phyloP scores from a whole-genome alignment of 2,797 vertebrate genomes.

The Mus minutoides region DNA sequence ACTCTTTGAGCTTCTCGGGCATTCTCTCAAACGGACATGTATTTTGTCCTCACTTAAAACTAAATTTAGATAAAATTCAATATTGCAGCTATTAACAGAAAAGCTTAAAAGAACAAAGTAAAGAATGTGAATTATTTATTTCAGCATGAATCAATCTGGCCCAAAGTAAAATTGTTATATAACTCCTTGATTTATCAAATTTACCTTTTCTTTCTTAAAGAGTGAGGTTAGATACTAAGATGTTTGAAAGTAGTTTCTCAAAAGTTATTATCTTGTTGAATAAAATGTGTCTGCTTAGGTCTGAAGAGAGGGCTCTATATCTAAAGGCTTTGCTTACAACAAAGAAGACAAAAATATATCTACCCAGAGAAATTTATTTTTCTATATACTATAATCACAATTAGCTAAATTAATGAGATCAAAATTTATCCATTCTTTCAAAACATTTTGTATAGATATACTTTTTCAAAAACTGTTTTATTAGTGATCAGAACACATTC shows the following conservation, averaged over 20 bases:
- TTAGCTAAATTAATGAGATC: conserved; percentile 43
- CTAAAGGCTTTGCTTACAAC: background rate
- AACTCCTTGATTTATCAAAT: background rate
- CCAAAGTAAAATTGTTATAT: background rate
- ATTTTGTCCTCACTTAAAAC: background rate
- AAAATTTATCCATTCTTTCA: background rate
- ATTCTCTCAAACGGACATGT: background rate
- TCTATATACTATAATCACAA: conserved; percentile 49
- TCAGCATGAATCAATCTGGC: background rate
- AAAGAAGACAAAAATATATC: background rate
- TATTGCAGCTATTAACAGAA: background rate
- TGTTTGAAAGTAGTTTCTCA: conserved; percentile 50
- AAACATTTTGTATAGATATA: background rate
- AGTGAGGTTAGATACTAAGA: conserved; percentile 23
- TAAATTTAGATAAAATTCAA: background rate
- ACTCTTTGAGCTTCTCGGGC: background rate
- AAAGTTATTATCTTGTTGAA: background rate
- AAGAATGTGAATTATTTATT: background rate
- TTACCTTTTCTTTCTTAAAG: background rate
- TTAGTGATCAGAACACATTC: background rate
- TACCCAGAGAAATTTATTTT: conserved; percentile 54
- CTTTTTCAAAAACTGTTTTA: background rate
- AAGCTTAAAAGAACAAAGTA: background rate
- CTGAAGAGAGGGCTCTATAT: background rate
- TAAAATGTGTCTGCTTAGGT: background rate